Conservation (phyloP, 2,888 invertebrate species). For the Allolobophora icterica region DNA sequence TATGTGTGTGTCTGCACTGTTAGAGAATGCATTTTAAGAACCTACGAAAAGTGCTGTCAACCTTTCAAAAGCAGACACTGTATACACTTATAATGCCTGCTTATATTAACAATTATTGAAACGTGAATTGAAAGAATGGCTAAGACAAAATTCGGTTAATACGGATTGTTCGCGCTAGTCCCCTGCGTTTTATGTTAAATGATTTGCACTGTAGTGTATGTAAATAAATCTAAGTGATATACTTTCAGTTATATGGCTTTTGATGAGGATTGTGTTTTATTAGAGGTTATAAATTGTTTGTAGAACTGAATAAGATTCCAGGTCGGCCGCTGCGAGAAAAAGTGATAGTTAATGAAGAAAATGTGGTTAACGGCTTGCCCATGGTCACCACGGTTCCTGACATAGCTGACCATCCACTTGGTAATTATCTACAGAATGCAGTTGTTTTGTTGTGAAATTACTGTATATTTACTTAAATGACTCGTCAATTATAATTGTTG, state of each 20-base stretch:
- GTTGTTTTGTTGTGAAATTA: constrained; percentile 39
- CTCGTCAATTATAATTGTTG: neutral
- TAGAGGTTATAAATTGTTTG: neutral
- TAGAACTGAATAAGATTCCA: constrained; percentile 54
- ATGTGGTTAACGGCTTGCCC: constrained; percentile 40
- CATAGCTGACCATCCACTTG: constrained; percentile 49
- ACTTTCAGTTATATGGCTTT: neutral
- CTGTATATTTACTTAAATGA: neutral
- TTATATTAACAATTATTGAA: no score
- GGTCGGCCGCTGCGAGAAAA: constrained; percentile 47
- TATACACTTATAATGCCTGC: no score
- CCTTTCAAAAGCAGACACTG: no score
- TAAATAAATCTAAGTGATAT: neutral
- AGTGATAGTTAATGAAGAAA: constrained; percentile 37
- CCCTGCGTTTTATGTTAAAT: no score
- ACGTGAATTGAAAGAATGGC: no score
- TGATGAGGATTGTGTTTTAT: neutral
- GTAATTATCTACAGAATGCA: constrained; percentile 37
- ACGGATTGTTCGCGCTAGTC: no score
- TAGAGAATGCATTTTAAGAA: no score
- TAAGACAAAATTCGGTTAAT: no score
- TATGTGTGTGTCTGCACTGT: no score
- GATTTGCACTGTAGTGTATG: neutral
- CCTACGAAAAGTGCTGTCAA: no score
- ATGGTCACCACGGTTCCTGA: constrained; percentile 51